Base-by-base conservation (phyloP, 2,113 vertebrate species). In the Epinephelus fuscoguttatus region DNA sequence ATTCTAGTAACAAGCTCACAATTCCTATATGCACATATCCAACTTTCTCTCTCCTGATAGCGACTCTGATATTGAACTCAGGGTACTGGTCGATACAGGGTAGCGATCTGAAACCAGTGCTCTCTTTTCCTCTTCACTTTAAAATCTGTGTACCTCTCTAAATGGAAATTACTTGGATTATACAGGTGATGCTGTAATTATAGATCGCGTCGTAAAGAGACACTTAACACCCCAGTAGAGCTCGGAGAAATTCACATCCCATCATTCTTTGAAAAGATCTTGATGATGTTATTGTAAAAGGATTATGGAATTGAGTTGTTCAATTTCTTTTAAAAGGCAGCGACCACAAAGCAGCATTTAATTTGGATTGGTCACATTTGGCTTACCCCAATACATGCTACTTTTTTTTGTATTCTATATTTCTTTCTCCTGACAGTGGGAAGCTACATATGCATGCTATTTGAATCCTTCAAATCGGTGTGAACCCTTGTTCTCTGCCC, bases 401-500 rank as follows among this genome's bases (percentile, higher is more conserved):
- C 6, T 13, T 74, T 30, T 18, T 1, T 37, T 59, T 53, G 33
- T 37, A 37, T 18, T 18, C 21, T 61, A 27, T 49, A 25, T 18
- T 68, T 71, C 7, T 56, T 56, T 66, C 49, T 50, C 15, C 9
- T 55, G 60, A 14, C 23, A 59, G n/a, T 30, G 14, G 3, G 27
- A 40, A 33, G 12, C 30, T 60, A 25, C 30, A 69, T 21, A 52
- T 57, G 27, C 40, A 47, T 67, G 18, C 13, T n/a, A 53, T 30
- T 56, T 84, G 40, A 4, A 81, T 67, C 56, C 61, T 73, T 80
- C 5, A 74, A 47, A 86, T 61, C 12, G 37, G 40, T 83, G 55
- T 80, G 47, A 85, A 78, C 74, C 52, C 61, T 62, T 75, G 56
- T 62, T 77, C 63, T 72, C 30, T 25, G 8, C 25, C 8, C 40